Percentiles rank a stretch among this genome's conserved stretches.
These are phyloP conservation scores for Sinocyclocheilus grahami DNA, from an alignment of 2,113 vertebrate species.

Conservation along the genomic window DNA sequence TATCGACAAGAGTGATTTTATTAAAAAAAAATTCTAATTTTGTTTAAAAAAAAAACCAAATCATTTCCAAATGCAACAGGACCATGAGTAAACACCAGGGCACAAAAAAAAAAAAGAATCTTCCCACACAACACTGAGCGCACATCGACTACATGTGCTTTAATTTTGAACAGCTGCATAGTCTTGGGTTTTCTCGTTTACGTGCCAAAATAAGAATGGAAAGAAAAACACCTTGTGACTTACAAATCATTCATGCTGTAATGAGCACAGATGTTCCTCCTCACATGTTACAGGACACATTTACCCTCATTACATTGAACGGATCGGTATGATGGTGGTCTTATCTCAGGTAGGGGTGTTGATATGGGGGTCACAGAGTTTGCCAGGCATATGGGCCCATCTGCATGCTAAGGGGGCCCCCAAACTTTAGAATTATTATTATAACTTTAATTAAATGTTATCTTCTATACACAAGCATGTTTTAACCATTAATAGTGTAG, in stretches of 20 bases:
- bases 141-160: neutral
- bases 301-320: neutral
- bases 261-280: constrained; percentile 47
- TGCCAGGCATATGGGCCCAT: neutral
- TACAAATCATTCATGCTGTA: constrained; percentile 42
- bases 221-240: constrained; percentile 38
- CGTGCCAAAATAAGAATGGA: constrained; percentile 38
- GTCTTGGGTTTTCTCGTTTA: constrained; percentile 18
- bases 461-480: no score
- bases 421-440: neutral
- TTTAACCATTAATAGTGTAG: no score
- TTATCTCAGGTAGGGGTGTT: neutral
- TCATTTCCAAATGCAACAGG: neutral
- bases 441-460: no score
- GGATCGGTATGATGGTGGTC: neutral
- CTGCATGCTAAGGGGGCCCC: neutral
- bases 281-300: neutral
- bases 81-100: neutral
- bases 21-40: neutral
- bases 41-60: neutral
- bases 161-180: constrained; percentile 48
- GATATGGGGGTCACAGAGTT: no score
- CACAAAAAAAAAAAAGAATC: neutral
- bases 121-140: constrained; percentile 18
- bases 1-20: neutral